Base-by-base conservation (phyloP, 1,140 invertebrate species). In the Halictus rubicundus region DNA sequence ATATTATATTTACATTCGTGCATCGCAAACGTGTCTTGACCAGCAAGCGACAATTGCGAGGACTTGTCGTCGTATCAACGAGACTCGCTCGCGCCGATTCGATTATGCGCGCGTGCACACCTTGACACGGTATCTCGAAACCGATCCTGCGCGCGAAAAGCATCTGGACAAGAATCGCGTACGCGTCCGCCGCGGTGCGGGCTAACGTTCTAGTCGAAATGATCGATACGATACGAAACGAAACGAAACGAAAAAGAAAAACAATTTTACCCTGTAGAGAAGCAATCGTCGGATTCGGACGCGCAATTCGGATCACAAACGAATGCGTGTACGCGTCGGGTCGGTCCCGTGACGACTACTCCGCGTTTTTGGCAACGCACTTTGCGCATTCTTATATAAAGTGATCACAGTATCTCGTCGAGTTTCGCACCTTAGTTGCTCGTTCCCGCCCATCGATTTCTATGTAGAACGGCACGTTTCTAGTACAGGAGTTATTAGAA, bases 1-100 rank as follows among this genome's bases (percentile, higher is more conserved):
- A 59, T 76, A 37, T 19, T 32, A 27, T 65, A 68, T 68, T 19
- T 68, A 69, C 52, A 69, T 21, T 74, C 16, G 25, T 60, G 25
- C 37, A 54, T 63, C 14, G 54, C 64, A 70, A 79, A 64, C 61
- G 81, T n/a, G n/a, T 78, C 86, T 88, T 74, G 84, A 80, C 85
- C 86, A 86, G 86, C 86, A 85, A 86, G 86, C 84, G n/a, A 73
- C 63, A 10, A 70, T 68, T 63, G 61, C 70, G 60, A 68, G 39
- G 9, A 21, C 21, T 14, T 10, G 8, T 10, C 16, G 23, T 42
- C n/a, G 46, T 80, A 54, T 86, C 72, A 74, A 21, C 63, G 16
- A 52, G 8, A 25, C 72, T 68, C 12, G 52, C 59, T 12, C 8
- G 16, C 49, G 16, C 23, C 46, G 25, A 27, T 68, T 70, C 37